Evolutionary conservation across 2,797 vertebrate genomes (phyloP).

Genomic region (Varecia variegata): DNA sequence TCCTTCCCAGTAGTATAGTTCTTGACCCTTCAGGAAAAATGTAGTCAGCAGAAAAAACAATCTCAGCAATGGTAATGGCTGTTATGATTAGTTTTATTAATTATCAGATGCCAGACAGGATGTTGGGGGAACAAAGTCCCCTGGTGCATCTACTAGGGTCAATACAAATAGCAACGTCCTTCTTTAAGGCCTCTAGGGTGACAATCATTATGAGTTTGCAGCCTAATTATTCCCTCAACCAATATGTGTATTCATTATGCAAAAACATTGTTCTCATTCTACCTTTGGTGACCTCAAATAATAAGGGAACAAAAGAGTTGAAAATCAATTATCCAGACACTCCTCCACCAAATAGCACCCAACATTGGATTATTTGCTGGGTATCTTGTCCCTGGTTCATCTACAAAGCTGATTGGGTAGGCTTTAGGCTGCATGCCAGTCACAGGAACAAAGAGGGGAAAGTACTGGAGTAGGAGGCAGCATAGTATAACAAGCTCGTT

Average conservation of each 20-base stretch:
- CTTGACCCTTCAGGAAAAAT: background rate
- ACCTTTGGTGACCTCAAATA: background rate
- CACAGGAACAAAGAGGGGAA: background rate
- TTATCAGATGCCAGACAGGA: background rate
- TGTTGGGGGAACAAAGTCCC: background rate
- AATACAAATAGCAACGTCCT: background rate
- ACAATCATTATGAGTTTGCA: background rate
- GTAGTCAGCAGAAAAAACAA: background rate
- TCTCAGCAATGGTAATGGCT: background rate
- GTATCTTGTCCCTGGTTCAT: background rate
- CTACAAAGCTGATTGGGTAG: background rate
- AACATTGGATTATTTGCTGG: background rate
- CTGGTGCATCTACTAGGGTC: background rate
- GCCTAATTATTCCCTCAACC: background rate
- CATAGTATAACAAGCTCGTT: background rate
- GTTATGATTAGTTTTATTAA: constrained; percentile 34
- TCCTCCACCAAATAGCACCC: background rate
- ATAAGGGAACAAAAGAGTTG: background rate
- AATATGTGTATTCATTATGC: background rate
- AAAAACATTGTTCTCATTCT: background rate
- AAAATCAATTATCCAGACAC: constrained; percentile 1
- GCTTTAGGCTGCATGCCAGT: background rate
- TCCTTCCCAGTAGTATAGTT: background rate
- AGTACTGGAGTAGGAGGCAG: too few species aligned
- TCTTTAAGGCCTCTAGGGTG: background rate